Evolutionary conservation across 1,140 invertebrate genomes (phyloP).

Genomic region (Polypedilum vanderplanki): DNA sequence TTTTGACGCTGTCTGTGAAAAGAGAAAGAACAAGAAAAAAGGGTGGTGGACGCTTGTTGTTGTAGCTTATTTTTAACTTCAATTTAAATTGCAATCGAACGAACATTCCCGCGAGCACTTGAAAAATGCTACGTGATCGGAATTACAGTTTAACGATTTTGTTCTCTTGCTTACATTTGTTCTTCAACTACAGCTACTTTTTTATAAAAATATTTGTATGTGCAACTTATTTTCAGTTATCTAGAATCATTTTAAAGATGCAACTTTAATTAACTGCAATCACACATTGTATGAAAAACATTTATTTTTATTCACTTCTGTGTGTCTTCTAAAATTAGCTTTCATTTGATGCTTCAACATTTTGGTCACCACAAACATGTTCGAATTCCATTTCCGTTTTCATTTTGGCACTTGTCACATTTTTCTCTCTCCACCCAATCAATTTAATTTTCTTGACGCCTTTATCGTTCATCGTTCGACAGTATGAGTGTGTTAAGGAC

Average conservation of each 20-base stretch:
- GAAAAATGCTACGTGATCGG: neutral
- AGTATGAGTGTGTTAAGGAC: neutral
- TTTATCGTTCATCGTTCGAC: neutral
- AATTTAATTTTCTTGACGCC: slow-evolving; percentile 7
- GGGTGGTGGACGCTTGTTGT: neutral
- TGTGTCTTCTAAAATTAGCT: too few relatives aligned
- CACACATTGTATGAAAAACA: too few relatives aligned
- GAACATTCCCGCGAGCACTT: neutral
- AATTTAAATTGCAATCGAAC: neutral
- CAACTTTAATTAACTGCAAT: too few relatives aligned
- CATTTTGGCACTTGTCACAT: neutral
- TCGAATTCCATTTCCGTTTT: neutral
- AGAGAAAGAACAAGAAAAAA: neutral
- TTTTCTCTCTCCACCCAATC: neutral
- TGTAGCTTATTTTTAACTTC: neutral
- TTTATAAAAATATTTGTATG: too few relatives aligned
- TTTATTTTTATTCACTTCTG: too few relatives aligned
- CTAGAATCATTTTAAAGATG: too few relatives aligned
- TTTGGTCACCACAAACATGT: neutral
- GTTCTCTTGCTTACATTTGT: too few relatives aligned
- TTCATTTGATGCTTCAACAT: too few relatives aligned
- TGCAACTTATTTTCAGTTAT: too few relatives aligned
- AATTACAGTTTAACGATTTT: neutral
- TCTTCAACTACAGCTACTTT: too few relatives aligned
- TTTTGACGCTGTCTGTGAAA: neutral